Evolutionary conservation across 2,888 invertebrate species (phyloP).

Genomic region (Calameuta filiformis): DNA sequence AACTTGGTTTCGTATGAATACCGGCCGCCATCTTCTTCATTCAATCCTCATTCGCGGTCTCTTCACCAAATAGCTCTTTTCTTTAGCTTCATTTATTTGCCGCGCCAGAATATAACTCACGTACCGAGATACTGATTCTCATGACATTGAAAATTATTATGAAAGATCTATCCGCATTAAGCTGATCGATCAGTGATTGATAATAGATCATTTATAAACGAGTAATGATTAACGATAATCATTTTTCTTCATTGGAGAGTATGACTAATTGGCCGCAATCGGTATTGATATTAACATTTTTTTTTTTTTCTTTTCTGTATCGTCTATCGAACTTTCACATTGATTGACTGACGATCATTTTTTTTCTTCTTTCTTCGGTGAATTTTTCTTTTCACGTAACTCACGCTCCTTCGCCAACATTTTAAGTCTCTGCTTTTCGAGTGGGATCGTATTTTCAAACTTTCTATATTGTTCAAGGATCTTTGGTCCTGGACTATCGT

Average conservation of each 20-base stretch:
- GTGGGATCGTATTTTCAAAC: conserved; percentile 41
- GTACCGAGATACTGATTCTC: neutral
- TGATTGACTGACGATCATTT: neutral
- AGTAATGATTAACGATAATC: neutral
- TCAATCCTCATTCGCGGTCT: neutral
- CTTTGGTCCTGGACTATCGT: conserved; percentile 35
- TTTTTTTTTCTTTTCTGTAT: neutral
- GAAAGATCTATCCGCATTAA: neutral
- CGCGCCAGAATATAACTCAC: neutral
- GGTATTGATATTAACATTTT: neutral
- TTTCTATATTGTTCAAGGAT: conserved; percentile 31
- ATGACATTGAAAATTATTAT: neutral
- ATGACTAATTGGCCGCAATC: conserved; percentile 2
- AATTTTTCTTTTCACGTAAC: conserved; percentile 12
- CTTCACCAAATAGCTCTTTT: neutral
- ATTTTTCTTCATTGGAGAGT: neutral
- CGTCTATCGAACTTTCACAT: neutral
- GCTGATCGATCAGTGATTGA: neutral
- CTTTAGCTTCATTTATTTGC: neutral
- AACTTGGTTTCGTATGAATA: neutral
- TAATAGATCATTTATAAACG: neutral
- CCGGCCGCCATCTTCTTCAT: neutral
- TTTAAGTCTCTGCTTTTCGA: conserved; percentile 33
- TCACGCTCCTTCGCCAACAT: conserved; percentile 22
- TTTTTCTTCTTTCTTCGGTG: conserved; percentile 12